Percentiles rank a stretch among this genome's conserved stretches.
Evolutionary conservation across 2,888 invertebrate species (phyloP).

Genomic region (Serripes groenlandicus): DNA sequence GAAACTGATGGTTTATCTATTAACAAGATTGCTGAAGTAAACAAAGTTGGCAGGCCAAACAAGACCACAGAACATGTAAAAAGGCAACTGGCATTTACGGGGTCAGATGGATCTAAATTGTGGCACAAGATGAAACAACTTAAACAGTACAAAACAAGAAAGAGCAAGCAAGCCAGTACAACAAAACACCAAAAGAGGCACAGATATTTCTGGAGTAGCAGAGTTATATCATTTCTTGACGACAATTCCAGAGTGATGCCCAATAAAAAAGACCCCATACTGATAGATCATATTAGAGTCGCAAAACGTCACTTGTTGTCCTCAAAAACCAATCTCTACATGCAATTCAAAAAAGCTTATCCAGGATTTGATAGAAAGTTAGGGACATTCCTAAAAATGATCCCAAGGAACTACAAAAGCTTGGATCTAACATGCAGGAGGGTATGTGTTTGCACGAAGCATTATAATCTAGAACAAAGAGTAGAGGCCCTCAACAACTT

Average conservation of each 20-base stretch:
- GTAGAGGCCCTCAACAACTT: constrained; percentile 39
- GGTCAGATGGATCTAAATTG: not conserved
- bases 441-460: constrained; percentile 45
- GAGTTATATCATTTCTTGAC: constrained; percentile 14
- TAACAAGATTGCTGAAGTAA: not conserved
- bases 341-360: constrained; percentile 14
- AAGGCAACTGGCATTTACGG: not conserved
- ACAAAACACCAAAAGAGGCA: not conserved
- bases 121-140: not conserved
- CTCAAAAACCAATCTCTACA: constrained; percentile 24
- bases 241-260: constrained; percentile 27
- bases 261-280: constrained; percentile 18
- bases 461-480: constrained; percentile 37
- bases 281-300: constrained; percentile 20
- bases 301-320: constrained; percentile 19
- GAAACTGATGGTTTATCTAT: not conserved
- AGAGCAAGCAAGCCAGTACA: not conserved
- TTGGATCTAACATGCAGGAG: constrained; percentile 23
- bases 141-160: not conserved
- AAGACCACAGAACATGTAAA: not conserved
- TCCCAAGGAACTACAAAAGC: constrained; percentile 19
- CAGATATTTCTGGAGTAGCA: not conserved
- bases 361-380: constrained; percentile 11
- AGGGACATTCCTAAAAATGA: not conserved
- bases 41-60: not conserved